Evolutionary conservation across 2,888 invertebrate species (phyloP), one percentile per base, ranked within the genome.

Genomic region (Drosophila mimetica): DNA sequence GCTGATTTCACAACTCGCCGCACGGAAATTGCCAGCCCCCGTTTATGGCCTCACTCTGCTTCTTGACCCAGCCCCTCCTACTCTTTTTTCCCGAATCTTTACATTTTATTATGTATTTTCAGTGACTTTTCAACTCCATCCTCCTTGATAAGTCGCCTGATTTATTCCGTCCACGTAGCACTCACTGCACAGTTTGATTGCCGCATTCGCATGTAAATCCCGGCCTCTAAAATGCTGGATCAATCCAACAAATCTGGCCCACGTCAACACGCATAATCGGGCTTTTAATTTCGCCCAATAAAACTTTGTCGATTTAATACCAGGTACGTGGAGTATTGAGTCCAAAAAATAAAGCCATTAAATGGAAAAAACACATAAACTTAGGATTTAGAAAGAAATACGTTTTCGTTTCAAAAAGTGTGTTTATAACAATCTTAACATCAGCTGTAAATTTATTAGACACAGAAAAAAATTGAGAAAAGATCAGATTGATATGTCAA

Each of bases 221-320:
- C 16, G 37, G 50, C 32, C 25, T 25, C 71, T 64, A 58, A 64
- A 44, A 63, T 46, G 32, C 22, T 7, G 25, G 11, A 30, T 30
- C 39, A 39, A 54, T 47, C 54, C 44, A n/a, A 39, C 61, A 28
- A 50, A 66, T 51, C 55, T 53, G 36, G 54, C 44, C 71, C 53
- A 50, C 61, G 71, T 50, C 70, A 70, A 54, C 63, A 65, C 65
- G 71, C 65, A 71, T 71, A 71, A 71, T 71, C 72, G 71, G 18
- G 58, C 71, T 58, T 58, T 71, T 71, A 71, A 71, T 71, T 71
- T 71, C 14, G 58, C 37, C 25, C 44, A 65, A 71, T 71, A 71
- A 71, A 71, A 71, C 48, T 65, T 51, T 39, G 47, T 39, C 34
- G 51, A 57, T 60, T 59, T 58, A 36, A 55, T 51, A 44, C 50